Evolutionary conservation across 2,888 invertebrate genomes (phyloP).

Genomic region (Amphipyra tragopoginis): DNA sequence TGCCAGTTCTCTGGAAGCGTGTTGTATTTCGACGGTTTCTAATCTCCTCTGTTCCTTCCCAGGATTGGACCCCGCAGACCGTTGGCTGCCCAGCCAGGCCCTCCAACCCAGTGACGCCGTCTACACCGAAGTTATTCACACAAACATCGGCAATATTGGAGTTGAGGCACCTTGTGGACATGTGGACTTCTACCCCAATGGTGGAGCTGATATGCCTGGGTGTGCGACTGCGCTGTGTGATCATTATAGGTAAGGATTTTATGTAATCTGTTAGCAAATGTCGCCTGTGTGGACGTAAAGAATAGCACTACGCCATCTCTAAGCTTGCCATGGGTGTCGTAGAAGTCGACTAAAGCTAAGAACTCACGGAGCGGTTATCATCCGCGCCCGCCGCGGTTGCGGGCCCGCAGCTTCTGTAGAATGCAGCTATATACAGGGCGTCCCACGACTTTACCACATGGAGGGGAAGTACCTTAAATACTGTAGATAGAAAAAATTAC

Average conservation of each 20-base stretch:
- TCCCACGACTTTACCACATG: no score
- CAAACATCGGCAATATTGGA: conserved; percentile 37
- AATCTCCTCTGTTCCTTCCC: background rate
- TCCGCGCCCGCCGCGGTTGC: no score
- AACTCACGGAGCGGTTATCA: no score
- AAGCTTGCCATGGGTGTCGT: no score
- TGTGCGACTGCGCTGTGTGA: conserved; percentile 39
- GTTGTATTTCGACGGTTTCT: background rate
- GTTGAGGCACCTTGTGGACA: conserved; percentile 9
- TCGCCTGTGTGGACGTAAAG: no score
- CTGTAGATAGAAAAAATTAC: no score
- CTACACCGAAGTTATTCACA: conserved; percentile 48
- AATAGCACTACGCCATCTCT: no score
- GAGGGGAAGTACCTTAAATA: no score
- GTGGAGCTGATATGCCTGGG: conserved; percentile 39
- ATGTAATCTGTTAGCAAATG: background rate
- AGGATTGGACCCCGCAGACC: conserved; percentile 49
- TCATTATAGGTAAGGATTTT: conserved; percentile 43
- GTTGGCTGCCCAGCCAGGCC: conserved; percentile 42
- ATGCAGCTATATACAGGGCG: no score
- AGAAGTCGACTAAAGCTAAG: no score
- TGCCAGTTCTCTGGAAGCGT: no score
- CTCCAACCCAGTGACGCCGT: conserved; percentile 20
- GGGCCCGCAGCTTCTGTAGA: no score
- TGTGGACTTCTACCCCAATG: conserved; percentile 50